Evolutionary conservation across 2,888 invertebrate genomes (phyloP), one percentile per base, ranked within the genome.

Genomic region (Strigamia transsilvanica): DNA sequence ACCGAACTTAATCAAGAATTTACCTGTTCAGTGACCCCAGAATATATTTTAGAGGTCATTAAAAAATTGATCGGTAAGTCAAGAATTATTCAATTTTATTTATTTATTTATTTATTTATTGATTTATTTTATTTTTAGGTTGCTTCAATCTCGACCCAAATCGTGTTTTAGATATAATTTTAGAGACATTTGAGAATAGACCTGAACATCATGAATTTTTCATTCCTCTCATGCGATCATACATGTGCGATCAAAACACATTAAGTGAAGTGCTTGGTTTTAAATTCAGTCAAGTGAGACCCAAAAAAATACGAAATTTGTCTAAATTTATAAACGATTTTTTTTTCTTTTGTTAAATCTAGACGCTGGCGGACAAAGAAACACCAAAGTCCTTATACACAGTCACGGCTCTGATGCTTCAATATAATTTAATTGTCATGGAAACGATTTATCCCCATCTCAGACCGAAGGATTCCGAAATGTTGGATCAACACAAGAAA

Each of bases 121-220:
- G 23, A 56, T n/a, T 46, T 4, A 21, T 32, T 34, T 0, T 82
- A 82, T 84, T 83, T 83, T 84, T 88, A 96, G 98, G 99, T 86
- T 98, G 98, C 88, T 99, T 99, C 88, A 99, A 99, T 90, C 91
- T 99, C 87, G 99, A 99, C 89, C 99, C 99, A 5, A 99, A 99
- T 88, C 91, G 99, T 87, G 98, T 98, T 15, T 90, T 99, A 84
- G 99, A 99, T 87, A 93, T 99, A 84, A 94, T 99, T 85, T 90
- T 99, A 85, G 99, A 99, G 89, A 95, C 96, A 38, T 98, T 99
- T 90, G 99, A 99, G 88, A 88, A 87, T 91, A 87, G 87, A 51
- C 87, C 88, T 7, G 93, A 87, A 18, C 85, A 87, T 32, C 92
- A 93, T 85, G 91, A 91, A 81, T 90, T 97, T 85, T 98, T 97